Conservation (phyloP, 2,888 invertebrate species). For the Hylaea fasciaria region DNA sequence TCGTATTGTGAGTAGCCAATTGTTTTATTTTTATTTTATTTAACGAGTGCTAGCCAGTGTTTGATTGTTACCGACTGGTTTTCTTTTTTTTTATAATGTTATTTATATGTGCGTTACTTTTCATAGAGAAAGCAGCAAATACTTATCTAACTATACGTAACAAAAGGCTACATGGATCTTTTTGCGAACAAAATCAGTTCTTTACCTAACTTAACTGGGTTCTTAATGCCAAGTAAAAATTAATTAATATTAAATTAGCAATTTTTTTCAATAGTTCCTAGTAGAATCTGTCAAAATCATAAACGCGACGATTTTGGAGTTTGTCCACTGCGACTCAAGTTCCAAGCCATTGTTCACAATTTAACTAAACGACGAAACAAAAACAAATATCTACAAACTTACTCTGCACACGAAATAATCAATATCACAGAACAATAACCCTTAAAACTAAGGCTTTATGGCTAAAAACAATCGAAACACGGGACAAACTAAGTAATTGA, state of each 20-base stretch:
- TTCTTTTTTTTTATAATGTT: too few species aligned
- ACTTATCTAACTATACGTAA: too few species aligned
- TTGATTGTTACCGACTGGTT: too few species aligned
- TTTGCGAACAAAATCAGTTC: too few species aligned
- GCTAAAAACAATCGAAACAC: not conserved
- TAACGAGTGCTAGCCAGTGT: not conserved
- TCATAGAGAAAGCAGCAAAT: too few species aligned
- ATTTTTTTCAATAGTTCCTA: not conserved
- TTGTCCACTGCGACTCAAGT: constrained; percentile 13
- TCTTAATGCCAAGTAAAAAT: too few species aligned
- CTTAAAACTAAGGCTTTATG: not conserved
- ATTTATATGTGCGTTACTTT: too few species aligned
- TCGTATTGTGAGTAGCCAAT: constrained; percentile 18
- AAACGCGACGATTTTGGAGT: not conserved
- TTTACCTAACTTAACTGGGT: too few species aligned
- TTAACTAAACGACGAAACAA: constrained; percentile 11
- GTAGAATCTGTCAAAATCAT: not conserved
- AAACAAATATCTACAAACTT: constrained; percentile 6
- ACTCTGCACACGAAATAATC: not conserved
- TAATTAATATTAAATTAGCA: not conserved
- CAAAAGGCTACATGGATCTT: too few species aligned
- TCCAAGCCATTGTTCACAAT: constrained; percentile 5
- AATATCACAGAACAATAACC: not conserved
- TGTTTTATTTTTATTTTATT: not conserved
- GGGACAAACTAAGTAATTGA: not conserved